Base-by-base conservation (phyloP, 2,888 invertebrate genomes). In the Diarsia rubi region DNA sequence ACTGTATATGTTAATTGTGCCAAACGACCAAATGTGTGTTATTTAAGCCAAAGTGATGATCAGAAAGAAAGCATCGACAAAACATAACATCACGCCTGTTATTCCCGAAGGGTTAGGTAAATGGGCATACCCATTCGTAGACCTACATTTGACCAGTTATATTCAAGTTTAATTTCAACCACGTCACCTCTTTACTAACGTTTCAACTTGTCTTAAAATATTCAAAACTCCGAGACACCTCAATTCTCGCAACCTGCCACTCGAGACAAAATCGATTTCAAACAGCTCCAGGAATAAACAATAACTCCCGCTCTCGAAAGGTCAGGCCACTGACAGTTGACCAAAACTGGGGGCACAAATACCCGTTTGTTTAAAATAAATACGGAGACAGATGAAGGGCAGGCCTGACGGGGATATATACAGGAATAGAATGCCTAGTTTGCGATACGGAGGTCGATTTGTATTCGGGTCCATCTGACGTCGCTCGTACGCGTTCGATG, bases 201-300 rank as follows among this genome's bases (percentile, higher is more conserved):
- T 49, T 79, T 81, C 47, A 65, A 65, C 64, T 81, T 42, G 57
- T 27, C 42, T 73, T 70, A 42, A 82, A 79, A 65, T 79, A 79
- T 82, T 82, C 73, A 79, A 52, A 76, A 76, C 69, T 52, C 42
- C 52, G 60, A 65, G 73, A 76, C 64, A 65, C 62, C 63, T 65
- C 67, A 72, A 79, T 75, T 78, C 69, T 65, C 54, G 31, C 74
- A 78, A 78, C 83, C 81, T 86, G 81, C 73, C 75, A 78, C 65
- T 71, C 73, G 75, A 81, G 78, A 85, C 68, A 63, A 72, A 77
- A 87, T 86, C 86, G 83, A 87, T 85, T 73, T 75, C 54, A 73
- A 76, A 81, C 64, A 67, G 65, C 74, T 78, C 81, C 82, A 76
- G 81, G 88, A 88, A 88, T 88, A 88, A 83, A 84, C 82, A 87